Evolutionary conservation across 2,888 invertebrate species (phyloP).

Genomic region (Metallyticus violacea): DNA sequence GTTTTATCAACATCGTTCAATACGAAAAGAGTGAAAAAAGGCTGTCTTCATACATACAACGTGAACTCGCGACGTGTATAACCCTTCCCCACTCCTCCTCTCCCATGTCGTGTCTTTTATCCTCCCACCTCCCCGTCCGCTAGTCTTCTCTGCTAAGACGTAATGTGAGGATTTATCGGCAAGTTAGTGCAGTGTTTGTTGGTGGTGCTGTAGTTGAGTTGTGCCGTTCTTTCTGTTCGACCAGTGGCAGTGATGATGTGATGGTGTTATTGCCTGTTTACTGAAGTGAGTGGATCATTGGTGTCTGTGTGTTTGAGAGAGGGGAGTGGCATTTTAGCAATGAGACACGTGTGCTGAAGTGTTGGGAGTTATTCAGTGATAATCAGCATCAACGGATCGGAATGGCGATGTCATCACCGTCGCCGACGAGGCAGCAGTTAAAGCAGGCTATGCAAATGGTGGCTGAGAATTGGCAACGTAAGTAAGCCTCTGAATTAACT

Average conservation of each 20-base stretch:
- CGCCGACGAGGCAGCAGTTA: conserved; percentile 15
- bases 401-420: conserved; percentile 1
- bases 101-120: neutral
- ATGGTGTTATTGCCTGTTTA: too few species aligned
- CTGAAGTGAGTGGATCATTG: too few species aligned
- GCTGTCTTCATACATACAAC: neutral
- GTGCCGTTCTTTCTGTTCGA: too few species aligned
- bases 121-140: neutral
- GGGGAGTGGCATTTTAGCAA: neutral
- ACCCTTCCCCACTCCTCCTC: neutral
- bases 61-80: neutral
- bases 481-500: neutral
- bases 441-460: conserved; percentile 27
- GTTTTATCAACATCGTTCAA: neutral
- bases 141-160: neutral
- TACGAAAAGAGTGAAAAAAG: too few species aligned
- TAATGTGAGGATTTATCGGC: neutral
- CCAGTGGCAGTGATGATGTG: neutral
- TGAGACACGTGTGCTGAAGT: neutral
- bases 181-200: neutral
- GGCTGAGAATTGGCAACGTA: conserved; percentile 27
- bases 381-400: neutral
- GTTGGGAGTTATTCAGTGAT: too few species aligned
- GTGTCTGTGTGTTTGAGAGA: too few species aligned
- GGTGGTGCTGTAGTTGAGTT: neutral